Percentiles rank a stretch among this genome's conserved stretches.
Conservation (phyloP, 1,140 invertebrate genomes). For the Drosophila subobscura region DNA sequence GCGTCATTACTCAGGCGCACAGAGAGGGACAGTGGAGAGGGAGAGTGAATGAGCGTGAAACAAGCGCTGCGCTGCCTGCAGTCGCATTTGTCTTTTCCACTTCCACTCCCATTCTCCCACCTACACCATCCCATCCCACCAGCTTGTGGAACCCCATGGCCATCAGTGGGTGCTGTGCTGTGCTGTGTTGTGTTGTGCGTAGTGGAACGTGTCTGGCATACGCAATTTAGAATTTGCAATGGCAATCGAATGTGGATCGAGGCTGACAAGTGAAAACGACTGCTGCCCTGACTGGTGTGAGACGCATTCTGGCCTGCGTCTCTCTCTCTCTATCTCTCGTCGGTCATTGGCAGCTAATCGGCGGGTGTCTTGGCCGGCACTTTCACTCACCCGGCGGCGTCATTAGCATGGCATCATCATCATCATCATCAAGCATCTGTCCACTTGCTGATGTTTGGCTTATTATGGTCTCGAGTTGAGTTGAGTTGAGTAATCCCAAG, state of each 20-base stretch:
- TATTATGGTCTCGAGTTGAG: conserved; percentile 7
- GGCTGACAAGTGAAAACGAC: conserved; percentile 68
- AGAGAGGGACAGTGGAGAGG: not conserved
- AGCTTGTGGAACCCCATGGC: conserved; percentile 4
- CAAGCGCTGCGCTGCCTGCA: too few species aligned
- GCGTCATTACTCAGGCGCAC: conserved; percentile 28
- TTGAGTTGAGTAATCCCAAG: conserved; percentile 19
- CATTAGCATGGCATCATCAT: conserved; percentile 37
- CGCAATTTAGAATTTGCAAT: conserved; percentile 71
- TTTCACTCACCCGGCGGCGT: conserved; percentile 23
- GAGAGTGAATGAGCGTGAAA: too few species aligned
- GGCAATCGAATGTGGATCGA: conserved; percentile 61
- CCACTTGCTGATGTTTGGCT: too few species aligned
- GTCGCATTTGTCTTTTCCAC: too few species aligned
- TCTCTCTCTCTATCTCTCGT: not conserved
- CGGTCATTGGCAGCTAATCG: conserved; percentile 28
- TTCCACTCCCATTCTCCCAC: not conserved
- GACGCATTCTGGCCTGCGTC: conserved; percentile 28
- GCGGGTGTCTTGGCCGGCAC: conserved; percentile 9
- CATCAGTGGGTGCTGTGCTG: conserved; percentile 35
- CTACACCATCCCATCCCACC: not conserved
- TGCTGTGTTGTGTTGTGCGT: conserved; percentile 11
- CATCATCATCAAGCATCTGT: conserved; percentile 1
- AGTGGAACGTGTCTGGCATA: conserved; percentile 41
- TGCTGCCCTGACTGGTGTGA: conserved; percentile 17